Base-by-base conservation (phyloP, 1,140 invertebrate genomes). In the Drosophila busckii region DNA sequence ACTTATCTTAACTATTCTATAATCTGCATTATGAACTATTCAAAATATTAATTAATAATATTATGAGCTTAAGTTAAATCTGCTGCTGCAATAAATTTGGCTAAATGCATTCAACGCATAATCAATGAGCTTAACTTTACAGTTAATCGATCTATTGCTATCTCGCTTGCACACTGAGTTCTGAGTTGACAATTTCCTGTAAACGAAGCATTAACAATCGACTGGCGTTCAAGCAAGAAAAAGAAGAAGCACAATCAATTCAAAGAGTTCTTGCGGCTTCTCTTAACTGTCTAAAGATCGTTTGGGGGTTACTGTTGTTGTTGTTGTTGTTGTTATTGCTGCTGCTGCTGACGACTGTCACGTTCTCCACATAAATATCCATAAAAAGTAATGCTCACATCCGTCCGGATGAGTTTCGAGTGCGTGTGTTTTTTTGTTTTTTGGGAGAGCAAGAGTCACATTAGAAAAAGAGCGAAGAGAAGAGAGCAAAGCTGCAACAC, bases 321-420 rank as follows among this genome's bases (percentile, higher is more conserved):
- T 25, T 12, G 3, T 13, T 35, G 32, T 48, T 58, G 12, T 20
- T 29, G 25, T 46, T 41, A 35, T 40, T 12, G 19, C 52, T 42
- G 20, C 34, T 34, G 19, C 28, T 35, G 46, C 12, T 40, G 34
- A 59, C 62, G 71, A 67, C 56, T 68, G 71, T 76, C 71, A 76
- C 71, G 71, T 76, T 76, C 67, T 38, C 61, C 52, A 76, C 71
- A 76, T 76, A 76, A 76, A 76, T 76, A 76, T 76, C 71, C 71
- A 76, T 76, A 76, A 70, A 71, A 76, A 71, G 71, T 71, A 78
- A 76, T 71, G 73, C 71, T 78, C 67, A 76, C 71, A 76, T 76
- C 71, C 71, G 71, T 78, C 71, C 71, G 71, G 71, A 73, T 73
- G 64, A 73, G n/a, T n/a, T n/a, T n/a, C n/a, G n/a, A 42, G 73